Percentiles rank a stretch among this genome's conserved stretches.
Evolutionary conservation across 2,888 invertebrate genomes (phyloP).

Genomic region (Unio pictorum): DNA sequence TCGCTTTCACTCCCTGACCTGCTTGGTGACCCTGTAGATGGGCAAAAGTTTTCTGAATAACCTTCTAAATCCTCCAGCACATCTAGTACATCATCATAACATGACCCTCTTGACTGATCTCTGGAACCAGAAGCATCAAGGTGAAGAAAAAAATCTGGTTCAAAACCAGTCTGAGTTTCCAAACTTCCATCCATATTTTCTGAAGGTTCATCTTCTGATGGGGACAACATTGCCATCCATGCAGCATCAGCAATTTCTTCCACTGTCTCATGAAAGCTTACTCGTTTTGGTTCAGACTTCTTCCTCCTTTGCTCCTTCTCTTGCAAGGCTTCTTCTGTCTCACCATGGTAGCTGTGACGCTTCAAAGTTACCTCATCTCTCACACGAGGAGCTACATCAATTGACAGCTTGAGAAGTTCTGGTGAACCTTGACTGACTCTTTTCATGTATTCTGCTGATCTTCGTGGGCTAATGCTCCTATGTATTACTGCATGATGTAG

Average conservation of each 20-base stretch:
- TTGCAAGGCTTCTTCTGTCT: slow-evolving; percentile 10
- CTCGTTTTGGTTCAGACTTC: slow-evolving; percentile 43
- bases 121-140: slow-evolving; percentile 2
- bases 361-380: slow-evolving; percentile 9
- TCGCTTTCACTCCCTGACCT: slow-evolving; percentile 29
- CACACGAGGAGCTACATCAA: slow-evolving; percentile 13
- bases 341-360: slow-evolving; percentile 35
- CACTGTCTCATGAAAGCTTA: slow-evolving; percentile 55
- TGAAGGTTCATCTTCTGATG: too few species aligned
- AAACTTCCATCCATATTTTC: too few species aligned
- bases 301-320: slow-evolving; percentile 12
- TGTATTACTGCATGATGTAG: slow-evolving; percentile 28
- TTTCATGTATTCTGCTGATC: slow-evolving; percentile 23
- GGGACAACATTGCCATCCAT: too few species aligned
- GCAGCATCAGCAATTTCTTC: slow-evolving; percentile 34
- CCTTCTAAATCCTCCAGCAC: slow-evolving; percentile 30
- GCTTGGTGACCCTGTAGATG: slow-evolving; percentile 7
- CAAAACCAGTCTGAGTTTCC: too few species aligned
- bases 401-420: slow-evolving; percentile 20
- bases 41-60: slow-evolving; percentile 6
- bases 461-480: slow-evolving; percentile 29
- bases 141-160: too few species aligned
- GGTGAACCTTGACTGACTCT: slow-evolving; percentile 10
- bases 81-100: slow-evolving; percentile 33
- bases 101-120: not conserved